phyloP scores from a whole-genome alignment of 2,888 invertebrate species.

The Dasysyrphus tricinctus region DNA sequence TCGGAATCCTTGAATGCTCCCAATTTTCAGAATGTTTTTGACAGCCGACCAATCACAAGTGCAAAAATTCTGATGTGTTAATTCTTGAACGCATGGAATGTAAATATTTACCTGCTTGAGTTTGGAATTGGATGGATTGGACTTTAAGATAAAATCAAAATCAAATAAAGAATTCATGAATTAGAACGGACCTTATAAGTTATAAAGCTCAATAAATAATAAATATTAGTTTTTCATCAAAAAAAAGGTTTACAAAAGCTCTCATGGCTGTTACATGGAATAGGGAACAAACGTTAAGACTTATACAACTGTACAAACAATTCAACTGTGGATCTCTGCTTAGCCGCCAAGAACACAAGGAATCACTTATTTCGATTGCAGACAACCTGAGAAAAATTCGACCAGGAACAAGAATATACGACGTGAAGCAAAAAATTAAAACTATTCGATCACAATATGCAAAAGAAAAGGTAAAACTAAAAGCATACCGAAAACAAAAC shows the following conservation, averaged over 20 bases:
- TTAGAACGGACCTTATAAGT: neutral
- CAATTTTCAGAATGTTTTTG: no score
- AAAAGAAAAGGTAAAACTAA: neutral
- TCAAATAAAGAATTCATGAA: no score
- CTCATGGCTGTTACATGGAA: neutral
- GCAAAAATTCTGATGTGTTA: no score
- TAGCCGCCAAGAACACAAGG: neutral
- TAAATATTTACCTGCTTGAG: no score
- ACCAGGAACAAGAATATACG: neutral
- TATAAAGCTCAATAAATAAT: neutral
- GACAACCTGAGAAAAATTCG: neutral
- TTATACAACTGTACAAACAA: neutral
- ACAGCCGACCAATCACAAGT: no score
- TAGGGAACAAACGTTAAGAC: neutral
- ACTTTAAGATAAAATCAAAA: no score
- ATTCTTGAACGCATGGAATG: no score
- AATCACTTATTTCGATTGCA: neutral
- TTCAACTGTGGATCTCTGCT: neutral
- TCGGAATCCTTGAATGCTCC: no score
- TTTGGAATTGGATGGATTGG: no score
- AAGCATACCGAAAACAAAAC: neutral
- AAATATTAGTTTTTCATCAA: neutral
- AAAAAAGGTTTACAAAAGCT: neutral
- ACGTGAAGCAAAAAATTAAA: neutral
- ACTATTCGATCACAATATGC: neutral